Evolutionary conservation across 1,140 invertebrate species (phyloP).

Genomic region (Holotrichia oblita): DNA sequence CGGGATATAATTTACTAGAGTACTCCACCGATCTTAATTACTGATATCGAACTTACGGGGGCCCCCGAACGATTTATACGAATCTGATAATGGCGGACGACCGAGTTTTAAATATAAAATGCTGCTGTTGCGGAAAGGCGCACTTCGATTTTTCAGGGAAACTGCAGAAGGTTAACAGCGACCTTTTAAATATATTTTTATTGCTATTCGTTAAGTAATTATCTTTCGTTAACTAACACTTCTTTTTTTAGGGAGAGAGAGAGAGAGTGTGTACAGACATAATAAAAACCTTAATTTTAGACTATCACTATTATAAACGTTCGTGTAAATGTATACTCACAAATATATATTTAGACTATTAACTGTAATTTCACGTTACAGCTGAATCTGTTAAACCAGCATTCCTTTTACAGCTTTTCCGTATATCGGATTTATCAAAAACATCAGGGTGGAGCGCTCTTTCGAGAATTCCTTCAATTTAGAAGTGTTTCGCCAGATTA

Average conservation of each 20-base stretch:
- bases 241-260: too few species aligned
- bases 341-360: too few species aligned
- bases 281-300: too few species aligned
- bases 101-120: constrained; percentile 34
- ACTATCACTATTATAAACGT: too few species aligned
- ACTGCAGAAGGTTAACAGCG: not conserved
- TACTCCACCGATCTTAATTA: constrained; percentile 50
- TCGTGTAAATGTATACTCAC: too few species aligned
- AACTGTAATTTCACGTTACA: too few species aligned
- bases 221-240: too few species aligned
- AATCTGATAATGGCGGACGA: constrained; percentile 33
- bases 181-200: not conserved
- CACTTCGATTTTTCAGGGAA: constrained; percentile 18
- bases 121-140: not conserved
- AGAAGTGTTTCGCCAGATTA: constrained; percentile 16
- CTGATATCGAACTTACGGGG: constrained; percentile 43
- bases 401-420: not conserved
- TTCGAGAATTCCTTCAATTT: constrained; percentile 32
- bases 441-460: not conserved
- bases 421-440: constrained; percentile 23
- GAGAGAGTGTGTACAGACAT: too few species aligned
- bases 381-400: not conserved
- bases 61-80: constrained; percentile 25
- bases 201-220: not conserved
- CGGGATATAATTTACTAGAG: constrained; percentile 55